phyloP scores from a whole-genome alignment of 2,113 vertebrate genomes.

The Ageneiosus marmoratus region DNA sequence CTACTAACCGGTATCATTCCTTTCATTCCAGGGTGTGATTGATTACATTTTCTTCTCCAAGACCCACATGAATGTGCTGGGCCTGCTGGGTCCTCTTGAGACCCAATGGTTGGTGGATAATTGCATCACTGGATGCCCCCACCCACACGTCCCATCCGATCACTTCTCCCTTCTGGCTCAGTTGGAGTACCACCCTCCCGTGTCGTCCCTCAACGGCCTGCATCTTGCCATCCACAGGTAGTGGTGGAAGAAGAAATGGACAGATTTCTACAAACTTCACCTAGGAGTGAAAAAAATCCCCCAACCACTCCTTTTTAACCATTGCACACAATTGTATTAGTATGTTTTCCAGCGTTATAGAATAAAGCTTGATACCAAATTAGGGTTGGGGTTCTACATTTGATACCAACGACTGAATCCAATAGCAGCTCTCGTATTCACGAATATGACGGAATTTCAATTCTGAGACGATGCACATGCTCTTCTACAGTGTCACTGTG shows the following conservation, averaged over 20 bases:
- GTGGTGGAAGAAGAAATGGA: conserved; percentile 60
- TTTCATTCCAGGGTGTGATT: conserved; percentile 87
- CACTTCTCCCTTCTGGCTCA: conserved; percentile 99
- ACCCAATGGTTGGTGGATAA: conserved; percentile 95
- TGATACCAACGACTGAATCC: conserved; percentile 30
- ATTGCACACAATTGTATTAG: conserved; percentile 72
- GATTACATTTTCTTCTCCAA: conserved; percentile 99
- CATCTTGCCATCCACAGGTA: conserved; percentile 93
- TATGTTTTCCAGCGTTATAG: conserved; percentile 46
- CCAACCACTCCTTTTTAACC: conserved; percentile 66
- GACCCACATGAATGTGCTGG: conserved; percentile 94
- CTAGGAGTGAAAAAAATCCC: conserved; percentile 84
- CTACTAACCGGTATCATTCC: neutral
- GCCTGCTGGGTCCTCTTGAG: conserved; percentile 93
- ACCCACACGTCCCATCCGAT: conserved; percentile 99
- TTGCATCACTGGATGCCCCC: conserved; percentile 98
- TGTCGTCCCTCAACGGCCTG: conserved; percentile 87
- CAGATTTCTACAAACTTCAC: conserved; percentile 54
- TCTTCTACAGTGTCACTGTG: conserved; percentile 12
- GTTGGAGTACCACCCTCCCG: conserved; percentile 90
- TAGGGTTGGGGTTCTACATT: conserved; percentile 79
- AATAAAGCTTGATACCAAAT: conserved; percentile 60
- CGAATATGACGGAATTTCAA: conserved; percentile 33
- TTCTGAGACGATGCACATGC: neutral
- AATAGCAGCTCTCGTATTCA: conserved; percentile 11